Evolutionary conservation across 30 jellyfish, hydroid and myxozoan genomes (phyloP), one percentile per base, ranked within the genome.

Genomic region (Aurelia sp.): DNA sequence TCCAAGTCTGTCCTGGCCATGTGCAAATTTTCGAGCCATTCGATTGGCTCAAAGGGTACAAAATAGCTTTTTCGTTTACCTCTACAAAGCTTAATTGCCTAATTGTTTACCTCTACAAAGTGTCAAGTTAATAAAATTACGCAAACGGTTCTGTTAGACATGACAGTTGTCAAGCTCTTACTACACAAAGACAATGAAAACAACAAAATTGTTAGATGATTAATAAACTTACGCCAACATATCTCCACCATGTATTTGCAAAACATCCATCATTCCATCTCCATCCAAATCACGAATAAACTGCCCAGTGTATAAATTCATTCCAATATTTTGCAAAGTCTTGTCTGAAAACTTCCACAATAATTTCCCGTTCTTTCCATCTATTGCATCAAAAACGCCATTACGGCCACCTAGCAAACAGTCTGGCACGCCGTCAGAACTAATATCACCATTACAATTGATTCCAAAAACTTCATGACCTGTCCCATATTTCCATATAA

Each of bases 221-320:
- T 4, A 55, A 27, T 18, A 51, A 9, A 92, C 98, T 53, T 87
- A 93, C 98, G 96, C 92, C 8, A 16, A 60, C n/a, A 92, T 87
- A 68, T 93, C 98, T 7, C 98, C 98, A 12, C 98, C 98, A 60
- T 93, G 97, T 3, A 83, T 52, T 72, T 87, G 97, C 51, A 93
- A 40, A 38, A 93, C 93, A 33, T 93, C 98, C 91, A 78, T 69
- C 16, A 93, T 81, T 9, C 96, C 96, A 88, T 93, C 98, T 18
- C 76, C 61, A 62, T 93, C 89, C 24, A 93, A 61, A 76, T 93
- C 98, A 13, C 86, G 76, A 30, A 93, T 82, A 76, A 82, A 87
- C 88, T 93, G 98, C 18, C 94, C 96, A 31, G 97, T 93, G 83
- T 93, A 93, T 67, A 88, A 31, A 81, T 84, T 93, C 94, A 82